These are phyloP conservation scores for Tetrax tetrax DNA, from an alignment of 2,113 vertebrate species.

Conservation along the genomic window DNA sequence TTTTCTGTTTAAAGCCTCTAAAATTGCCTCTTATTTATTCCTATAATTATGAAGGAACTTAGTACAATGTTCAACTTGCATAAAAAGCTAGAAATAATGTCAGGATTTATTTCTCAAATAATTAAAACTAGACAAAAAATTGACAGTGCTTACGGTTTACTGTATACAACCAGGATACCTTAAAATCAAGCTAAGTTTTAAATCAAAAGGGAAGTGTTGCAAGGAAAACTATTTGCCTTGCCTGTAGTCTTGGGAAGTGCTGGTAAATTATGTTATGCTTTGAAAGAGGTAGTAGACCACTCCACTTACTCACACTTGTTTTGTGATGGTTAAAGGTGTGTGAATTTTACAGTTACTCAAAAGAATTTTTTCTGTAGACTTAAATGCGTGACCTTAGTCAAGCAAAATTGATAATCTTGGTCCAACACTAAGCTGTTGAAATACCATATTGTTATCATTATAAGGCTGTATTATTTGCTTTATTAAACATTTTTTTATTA, in stretches of 20 bases:
- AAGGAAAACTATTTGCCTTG: neutral
- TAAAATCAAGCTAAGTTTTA: neutral
- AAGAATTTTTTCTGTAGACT: neutral
- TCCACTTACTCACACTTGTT: neutral
- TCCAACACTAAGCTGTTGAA: accelerated
- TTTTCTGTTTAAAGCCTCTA: neutral
- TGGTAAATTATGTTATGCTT: neutral
- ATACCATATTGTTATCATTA: neutral
- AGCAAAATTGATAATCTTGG: neutral
- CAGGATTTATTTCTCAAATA: neutral
- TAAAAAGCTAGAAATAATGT: neutral
- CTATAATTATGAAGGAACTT: neutral
- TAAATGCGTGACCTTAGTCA: neutral
- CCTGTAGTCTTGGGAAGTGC: neutral
- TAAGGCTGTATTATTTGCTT: neutral
- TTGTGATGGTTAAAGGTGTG: neutral
- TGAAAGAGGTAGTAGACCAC: neutral
- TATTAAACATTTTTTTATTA: neutral
- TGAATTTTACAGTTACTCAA: neutral
- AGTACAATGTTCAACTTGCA: neutral
- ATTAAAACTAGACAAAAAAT: neutral
- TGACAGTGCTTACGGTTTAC: neutral
- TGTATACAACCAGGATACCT: neutral
- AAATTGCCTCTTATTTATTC: neutral
- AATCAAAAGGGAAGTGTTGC: neutral